Evolutionary conservation across 2,797 vertebrate genomes (phyloP).

Genomic region (Sylvilagus floridanus): DNA sequence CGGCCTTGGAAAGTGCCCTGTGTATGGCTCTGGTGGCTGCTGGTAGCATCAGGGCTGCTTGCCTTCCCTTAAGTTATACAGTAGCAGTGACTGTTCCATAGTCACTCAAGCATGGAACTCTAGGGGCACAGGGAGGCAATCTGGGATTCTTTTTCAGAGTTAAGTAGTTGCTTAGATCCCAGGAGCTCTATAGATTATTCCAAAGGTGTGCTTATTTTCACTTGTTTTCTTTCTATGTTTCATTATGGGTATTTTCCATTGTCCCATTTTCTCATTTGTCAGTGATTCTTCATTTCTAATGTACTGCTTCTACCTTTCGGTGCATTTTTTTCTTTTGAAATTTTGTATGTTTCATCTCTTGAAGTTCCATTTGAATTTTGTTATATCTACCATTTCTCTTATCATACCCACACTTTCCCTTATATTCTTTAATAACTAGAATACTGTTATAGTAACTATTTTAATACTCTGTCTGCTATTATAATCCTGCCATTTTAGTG

Average conservation of each 20-base stretch:
- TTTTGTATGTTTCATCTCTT: not conserved
- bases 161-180: too few relatives aligned
- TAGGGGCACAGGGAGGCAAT: too few relatives aligned
- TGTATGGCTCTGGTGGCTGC: too few relatives aligned
- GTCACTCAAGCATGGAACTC: too few relatives aligned
- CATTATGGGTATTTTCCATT: too few relatives aligned
- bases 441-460: not conserved
- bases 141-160: too few relatives aligned
- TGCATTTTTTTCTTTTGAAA: not conserved
- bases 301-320: not conserved
- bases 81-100: too few relatives aligned
- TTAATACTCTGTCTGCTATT: not conserved
- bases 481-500: not conserved
- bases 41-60: too few relatives aligned
- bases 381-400: not conserved
- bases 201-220: not conserved
- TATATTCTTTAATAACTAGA: not conserved
- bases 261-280: not conserved
- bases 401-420: conserved; percentile 5
- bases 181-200: too few relatives aligned
- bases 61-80: too few relatives aligned
- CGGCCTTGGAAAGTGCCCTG: too few relatives aligned
- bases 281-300: not conserved
- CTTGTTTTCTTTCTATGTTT: not conserved
- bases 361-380: not conserved